Percentiles rank a stretch among this genome's conserved stretches.
Conservation (phyloP, 2,888 invertebrate genomes). For the Scelioninae gen. 2 region DNA sequence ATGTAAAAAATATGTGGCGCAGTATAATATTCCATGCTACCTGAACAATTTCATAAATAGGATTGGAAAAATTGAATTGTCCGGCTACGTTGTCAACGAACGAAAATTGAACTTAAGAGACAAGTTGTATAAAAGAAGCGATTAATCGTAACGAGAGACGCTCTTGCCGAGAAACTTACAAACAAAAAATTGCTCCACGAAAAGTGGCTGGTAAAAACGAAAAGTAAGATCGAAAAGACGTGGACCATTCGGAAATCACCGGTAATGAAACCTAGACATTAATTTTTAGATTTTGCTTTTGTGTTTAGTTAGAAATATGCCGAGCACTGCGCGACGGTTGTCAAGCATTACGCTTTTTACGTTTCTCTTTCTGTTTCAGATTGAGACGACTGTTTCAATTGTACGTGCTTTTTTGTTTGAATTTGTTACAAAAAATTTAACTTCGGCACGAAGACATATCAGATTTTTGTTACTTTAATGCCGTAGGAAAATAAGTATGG, state of each 20-base stretch:
- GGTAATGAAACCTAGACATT: constrained; percentile 32
- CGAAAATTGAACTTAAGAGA: constrained; percentile 46
- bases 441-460: too few species aligned
- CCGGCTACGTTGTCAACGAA: constrained; percentile 54
- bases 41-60: constrained; percentile 58
- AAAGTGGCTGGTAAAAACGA: constrained; percentile 31
- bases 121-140: constrained; percentile 37
- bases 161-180: constrained; percentile 32
- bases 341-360: constrained; percentile 51
- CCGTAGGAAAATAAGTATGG: too few species aligned
- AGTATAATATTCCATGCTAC: constrained; percentile 63
- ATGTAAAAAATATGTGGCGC: constrained; percentile 52
- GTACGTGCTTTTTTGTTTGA: too few species aligned
- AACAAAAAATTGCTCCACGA: constrained; percentile 28
- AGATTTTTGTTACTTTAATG: too few species aligned
- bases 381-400: too few species aligned
- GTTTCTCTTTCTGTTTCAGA: background rate
- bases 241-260: constrained; percentile 28
- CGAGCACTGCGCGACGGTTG: constrained; percentile 56
- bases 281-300: constrained; percentile 16
- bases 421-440: too few species aligned
- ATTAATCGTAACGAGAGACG: constrained; percentile 44
- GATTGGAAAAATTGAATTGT: constrained; percentile 54
- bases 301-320: constrained; percentile 35
- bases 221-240: constrained; percentile 38